These are phyloP conservation scores for Tenualosa thibaudeaui DNA, from an alignment of 2,797 vertebrate species.

Conservation along the genomic window DNA sequence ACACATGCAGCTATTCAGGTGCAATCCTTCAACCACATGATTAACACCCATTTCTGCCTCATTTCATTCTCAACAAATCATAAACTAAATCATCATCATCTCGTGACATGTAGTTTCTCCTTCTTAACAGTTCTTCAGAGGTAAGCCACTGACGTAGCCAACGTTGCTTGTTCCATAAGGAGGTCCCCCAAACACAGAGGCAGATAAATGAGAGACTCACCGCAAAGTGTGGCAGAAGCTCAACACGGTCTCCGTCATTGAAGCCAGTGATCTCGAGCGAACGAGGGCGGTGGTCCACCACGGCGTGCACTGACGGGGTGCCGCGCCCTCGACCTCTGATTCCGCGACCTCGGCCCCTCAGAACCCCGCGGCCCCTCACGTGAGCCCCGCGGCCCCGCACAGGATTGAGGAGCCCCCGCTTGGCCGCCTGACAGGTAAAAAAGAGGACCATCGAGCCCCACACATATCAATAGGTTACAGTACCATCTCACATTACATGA, in stretches of 20 bases:
- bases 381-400: conserved; percentile 84
- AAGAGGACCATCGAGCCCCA: background rate
- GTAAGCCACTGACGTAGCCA: no score
- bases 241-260: conserved; percentile 83
- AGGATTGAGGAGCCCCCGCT: conserved; percentile 88
- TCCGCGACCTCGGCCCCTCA: conserved; percentile 82
- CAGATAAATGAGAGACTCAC: conserved; percentile 72
- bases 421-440: conserved; percentile 82
- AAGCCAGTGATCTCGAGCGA: conserved; percentile 90
- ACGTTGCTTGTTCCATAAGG: no score
- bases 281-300: conserved; percentile 90
- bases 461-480: no score
- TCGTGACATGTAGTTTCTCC: background rate
- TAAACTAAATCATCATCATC: no score
- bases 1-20: background rate
- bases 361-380: conserved; percentile 77
- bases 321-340: conserved; percentile 83
- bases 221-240: conserved; percentile 96
- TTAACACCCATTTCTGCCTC: background rate
- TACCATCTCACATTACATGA: no score
- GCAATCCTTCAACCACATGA: background rate
- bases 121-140: no score
- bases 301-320: conserved; percentile 75
- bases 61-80: background rate
- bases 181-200: background rate